phyloP scores from a whole-genome alignment of 2,797 vertebrate species.

The Gymnothorax javanicus region DNA sequence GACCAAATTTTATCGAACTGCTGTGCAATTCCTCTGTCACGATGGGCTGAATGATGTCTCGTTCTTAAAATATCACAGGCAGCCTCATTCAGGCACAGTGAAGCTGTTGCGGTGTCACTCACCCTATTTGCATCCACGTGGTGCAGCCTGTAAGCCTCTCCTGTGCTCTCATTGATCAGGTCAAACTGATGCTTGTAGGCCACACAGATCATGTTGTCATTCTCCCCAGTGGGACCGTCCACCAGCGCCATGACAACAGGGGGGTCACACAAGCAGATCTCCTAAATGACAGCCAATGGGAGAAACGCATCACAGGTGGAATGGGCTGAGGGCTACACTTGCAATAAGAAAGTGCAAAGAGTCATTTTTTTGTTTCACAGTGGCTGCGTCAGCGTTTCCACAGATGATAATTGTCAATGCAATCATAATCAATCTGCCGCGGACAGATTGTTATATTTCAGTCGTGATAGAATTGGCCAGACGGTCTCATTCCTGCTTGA shows the following conservation, averaged over 20 bases:
- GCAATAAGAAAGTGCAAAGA: not conserved
- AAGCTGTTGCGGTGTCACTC: constrained; percentile 49
- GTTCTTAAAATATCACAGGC: not conserved
- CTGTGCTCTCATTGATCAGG: constrained; percentile 95
- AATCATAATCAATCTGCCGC: not conserved
- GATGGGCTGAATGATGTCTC: not conserved
- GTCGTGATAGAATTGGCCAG: not conserved
- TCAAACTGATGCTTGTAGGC: constrained; percentile 97
- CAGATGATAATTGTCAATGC: not conserved
- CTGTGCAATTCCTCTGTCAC: not conserved
- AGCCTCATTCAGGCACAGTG: not conserved
- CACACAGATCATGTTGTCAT: constrained; percentile 97
- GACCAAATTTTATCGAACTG: not conserved
- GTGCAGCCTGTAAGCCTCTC: constrained; percentile 89
- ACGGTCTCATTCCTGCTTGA: not conserved
- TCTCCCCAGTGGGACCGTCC: constrained; percentile 91
- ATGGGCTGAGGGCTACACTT: not conserved
- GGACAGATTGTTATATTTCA: not conserved
- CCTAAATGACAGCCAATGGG: constrained; percentile 66
- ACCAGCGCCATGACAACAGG: constrained; percentile 91
- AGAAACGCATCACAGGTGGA: not conserved
- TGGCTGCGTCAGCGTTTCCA: not conserved
- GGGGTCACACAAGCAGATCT: constrained; percentile 94
- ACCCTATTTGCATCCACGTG: constrained; percentile 93
- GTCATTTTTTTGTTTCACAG: not conserved